phyloP scores from a whole-genome alignment of 2,888 invertebrate species.

The Gandaritis pyraliata region DNA sequence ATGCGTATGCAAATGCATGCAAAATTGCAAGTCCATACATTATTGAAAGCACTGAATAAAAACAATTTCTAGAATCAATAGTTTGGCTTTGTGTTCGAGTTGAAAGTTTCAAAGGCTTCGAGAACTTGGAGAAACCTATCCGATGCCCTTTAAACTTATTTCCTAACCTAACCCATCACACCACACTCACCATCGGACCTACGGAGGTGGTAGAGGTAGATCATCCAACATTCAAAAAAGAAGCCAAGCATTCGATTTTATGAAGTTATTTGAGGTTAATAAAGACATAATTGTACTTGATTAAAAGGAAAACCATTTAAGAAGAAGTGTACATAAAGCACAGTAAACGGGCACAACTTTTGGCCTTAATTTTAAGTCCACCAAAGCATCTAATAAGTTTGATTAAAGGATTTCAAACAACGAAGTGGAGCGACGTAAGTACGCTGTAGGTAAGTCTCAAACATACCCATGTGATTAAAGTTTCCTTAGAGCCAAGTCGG shows the following conservation, averaged over 20 bases:
- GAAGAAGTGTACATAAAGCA: not conserved
- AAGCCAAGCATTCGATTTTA: no score
- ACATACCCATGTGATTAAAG: constrained; percentile 73
- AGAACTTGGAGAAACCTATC: no score
- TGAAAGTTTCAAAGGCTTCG: no score
- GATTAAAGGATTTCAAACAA: constrained; percentile 64
- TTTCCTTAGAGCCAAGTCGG: constrained; percentile 61
- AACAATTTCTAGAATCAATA: no score
- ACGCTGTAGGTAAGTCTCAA: constrained; percentile 48
- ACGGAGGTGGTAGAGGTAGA: not conserved
- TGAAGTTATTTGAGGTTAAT: no score
- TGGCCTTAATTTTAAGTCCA: constrained; percentile 35
- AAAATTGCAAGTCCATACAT: no score
- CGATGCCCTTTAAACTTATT: constrained; percentile 59
- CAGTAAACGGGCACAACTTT: constrained; percentile 21
- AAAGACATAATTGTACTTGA: no score
- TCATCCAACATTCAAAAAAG: not conserved
- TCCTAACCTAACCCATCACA: constrained; percentile 45
- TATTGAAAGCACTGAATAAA: no score
- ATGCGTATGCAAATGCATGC: no score
- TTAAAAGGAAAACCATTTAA: not conserved
- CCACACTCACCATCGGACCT: not conserved
- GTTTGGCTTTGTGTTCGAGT: no score
- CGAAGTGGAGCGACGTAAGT: constrained; percentile 50
- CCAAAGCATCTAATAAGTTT: constrained; percentile 60